Conservation (phyloP, 2,888 invertebrate genomes). For the Asteroscopus sphinx region DNA sequence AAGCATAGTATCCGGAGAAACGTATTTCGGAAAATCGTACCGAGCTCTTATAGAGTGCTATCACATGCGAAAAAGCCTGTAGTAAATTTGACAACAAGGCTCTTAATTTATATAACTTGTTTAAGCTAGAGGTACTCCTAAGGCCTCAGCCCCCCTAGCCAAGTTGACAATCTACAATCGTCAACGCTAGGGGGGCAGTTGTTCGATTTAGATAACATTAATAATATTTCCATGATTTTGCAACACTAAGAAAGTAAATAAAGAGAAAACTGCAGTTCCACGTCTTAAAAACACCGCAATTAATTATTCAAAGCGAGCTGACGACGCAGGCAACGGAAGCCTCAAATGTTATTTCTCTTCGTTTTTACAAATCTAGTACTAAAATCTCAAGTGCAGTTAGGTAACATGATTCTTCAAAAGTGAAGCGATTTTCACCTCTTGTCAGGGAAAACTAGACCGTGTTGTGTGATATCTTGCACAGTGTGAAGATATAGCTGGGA, state of each 20-base stretch:
- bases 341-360: constrained; percentile 14
- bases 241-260: background rate
- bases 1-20: too few relatives aligned
- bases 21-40: too few relatives aligned
- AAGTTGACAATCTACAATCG: too few relatives aligned
- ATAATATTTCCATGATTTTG: too few relatives aligned
- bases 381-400: constrained; percentile 26
- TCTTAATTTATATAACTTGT: too few relatives aligned
- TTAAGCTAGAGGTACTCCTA: too few relatives aligned
- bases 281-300: background rate
- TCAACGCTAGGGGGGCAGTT: too few relatives aligned
- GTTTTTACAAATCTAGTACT: constrained; percentile 34
- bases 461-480: constrained; percentile 5
- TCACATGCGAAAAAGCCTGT: too few relatives aligned
- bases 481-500: background rate
- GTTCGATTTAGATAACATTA: too few relatives aligned
- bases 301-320: background rate
- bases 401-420: constrained; percentile 22
- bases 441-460: constrained; percentile 11
- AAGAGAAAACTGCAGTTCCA: background rate
- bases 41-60: too few relatives aligned
- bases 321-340: background rate
- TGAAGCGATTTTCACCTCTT: background rate
- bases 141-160: too few relatives aligned
- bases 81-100: too few relatives aligned